Percentiles rank a stretch among this genome's conserved stretches.
These are phyloP conservation scores for Neolamprologus hecqui DNA, from an alignment of 2,113 vertebrate species.

Conservation along the genomic window DNA sequence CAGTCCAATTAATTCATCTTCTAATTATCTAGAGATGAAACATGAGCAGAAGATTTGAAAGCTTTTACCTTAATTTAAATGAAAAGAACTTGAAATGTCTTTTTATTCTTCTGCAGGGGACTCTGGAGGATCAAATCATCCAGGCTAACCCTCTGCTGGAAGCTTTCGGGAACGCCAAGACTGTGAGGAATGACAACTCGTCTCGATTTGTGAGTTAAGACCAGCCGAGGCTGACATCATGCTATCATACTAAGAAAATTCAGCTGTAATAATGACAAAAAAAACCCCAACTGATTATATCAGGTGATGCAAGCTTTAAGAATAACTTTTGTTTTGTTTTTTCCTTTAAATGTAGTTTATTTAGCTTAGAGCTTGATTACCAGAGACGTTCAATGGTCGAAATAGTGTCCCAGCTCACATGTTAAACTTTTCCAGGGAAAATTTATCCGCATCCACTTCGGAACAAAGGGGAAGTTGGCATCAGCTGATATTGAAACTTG, in stretches of 20 bases:
- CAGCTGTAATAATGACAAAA: not conserved
- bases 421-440: not conserved
- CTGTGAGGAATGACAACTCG: slow-evolving; percentile 66
- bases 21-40: not conserved
- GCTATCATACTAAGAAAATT: not conserved
- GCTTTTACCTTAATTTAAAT: not conserved
- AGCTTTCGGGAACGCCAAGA: slow-evolving; percentile 68
- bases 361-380: not conserved
- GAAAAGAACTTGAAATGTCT: not conserved
- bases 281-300: rapidly evolving
- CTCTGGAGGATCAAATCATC: slow-evolving; percentile 67
- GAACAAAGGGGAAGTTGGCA: not conserved
- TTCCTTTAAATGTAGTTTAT: not conserved
- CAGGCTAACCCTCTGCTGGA: slow-evolving; percentile 61
- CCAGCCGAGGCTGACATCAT: not conserved
- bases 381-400: not conserved
- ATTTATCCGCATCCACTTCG: not conserved
- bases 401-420: not conserved
- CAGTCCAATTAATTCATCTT: not conserved
- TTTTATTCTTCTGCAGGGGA: slow-evolving; percentile 12
- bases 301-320: not conserved
- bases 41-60: rapidly evolving
- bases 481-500: not conserved
- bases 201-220: slow-evolving; percentile 59
- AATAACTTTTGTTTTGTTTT: not conserved